These are phyloP conservation scores for Ibycter americanus DNA, from an alignment of 2,797 vertebrate genomes.

Conservation along the genomic window DNA sequence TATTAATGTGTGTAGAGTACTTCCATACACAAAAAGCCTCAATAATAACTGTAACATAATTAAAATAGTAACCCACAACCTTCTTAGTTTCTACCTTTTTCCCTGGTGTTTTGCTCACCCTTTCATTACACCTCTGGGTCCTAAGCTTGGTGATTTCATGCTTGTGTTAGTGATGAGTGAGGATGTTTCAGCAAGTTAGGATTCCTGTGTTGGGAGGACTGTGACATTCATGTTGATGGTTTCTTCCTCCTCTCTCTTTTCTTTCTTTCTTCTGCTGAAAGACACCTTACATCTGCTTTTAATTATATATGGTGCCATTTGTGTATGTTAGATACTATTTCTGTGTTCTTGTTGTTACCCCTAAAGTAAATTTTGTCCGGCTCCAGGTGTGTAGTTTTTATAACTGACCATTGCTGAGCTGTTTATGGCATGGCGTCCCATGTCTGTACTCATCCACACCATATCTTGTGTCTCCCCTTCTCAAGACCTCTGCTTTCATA, in stretches of 20 bases:
- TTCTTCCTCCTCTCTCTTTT: background rate
- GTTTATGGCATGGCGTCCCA: background rate
- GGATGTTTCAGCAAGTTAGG: background rate
- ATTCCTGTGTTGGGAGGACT: background rate
- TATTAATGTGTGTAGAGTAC: background rate
- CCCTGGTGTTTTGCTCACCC: background rate
- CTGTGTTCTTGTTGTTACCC: background rate
- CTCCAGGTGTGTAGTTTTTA: background rate
- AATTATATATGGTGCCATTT: rapidly evolving
- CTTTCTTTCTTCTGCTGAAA: background rate
- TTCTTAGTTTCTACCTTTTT: background rate
- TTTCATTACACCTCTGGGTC: background rate
- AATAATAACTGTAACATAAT: background rate
- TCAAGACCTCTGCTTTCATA: background rate
- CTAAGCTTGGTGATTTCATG: background rate
- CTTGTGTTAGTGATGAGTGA: background rate
- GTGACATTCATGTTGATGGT: background rate
- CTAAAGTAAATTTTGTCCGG: background rate
- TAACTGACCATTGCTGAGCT: background rate
- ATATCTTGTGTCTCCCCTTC: background rate
- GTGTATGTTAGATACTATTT: background rate
- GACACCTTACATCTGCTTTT: background rate
- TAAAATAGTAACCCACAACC: background rate
- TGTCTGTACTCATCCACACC: background rate
- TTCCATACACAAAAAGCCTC: background rate